Evolutionary conservation across 2,797 vertebrate genomes (phyloP).

Genomic region (Pteronotus mesoamericanus): DNA sequence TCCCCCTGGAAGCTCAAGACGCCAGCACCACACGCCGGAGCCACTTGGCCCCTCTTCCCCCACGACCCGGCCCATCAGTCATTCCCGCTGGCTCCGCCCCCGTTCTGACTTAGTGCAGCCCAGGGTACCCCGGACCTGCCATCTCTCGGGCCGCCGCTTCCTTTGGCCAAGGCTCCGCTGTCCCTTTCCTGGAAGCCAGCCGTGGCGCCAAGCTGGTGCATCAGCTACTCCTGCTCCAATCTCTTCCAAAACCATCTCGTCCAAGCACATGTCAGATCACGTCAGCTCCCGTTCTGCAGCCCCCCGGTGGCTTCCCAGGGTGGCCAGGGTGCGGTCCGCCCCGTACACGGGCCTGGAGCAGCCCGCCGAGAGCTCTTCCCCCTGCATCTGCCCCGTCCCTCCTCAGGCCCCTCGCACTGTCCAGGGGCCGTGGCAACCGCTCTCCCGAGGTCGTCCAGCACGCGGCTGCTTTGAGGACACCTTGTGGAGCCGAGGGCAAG

Average conservation of each 20-base stretch:
- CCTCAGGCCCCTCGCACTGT: neutral
- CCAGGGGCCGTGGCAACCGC: neutral
- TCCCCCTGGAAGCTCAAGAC: neutral
- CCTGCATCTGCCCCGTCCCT: fast-evolving
- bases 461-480: fast-evolving
- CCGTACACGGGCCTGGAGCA: neutral
- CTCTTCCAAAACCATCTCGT: neutral
- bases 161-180: fast-evolving
- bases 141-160: neutral
- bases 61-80: fast-evolving
- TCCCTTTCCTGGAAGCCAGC: neutral
- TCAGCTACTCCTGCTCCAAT: neutral
- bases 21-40: fast-evolving
- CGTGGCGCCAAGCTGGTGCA: fast-evolving
- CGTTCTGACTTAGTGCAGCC: too few species aligned
- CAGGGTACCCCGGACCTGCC: neutral
- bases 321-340: neutral
- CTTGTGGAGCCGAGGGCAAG: fast-evolving
- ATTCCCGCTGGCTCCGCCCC: neutral
- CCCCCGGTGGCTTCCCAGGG: fast-evolving
- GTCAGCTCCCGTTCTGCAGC: neutral
- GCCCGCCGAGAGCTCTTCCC: fast-evolving
- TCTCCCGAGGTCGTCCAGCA: neutral
- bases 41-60: neutral
- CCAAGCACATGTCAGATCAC: neutral